These are phyloP conservation scores for Orestias chungarensis DNA, from an alignment of 2,797 vertebrate genomes.

Conservation along the genomic window DNA sequence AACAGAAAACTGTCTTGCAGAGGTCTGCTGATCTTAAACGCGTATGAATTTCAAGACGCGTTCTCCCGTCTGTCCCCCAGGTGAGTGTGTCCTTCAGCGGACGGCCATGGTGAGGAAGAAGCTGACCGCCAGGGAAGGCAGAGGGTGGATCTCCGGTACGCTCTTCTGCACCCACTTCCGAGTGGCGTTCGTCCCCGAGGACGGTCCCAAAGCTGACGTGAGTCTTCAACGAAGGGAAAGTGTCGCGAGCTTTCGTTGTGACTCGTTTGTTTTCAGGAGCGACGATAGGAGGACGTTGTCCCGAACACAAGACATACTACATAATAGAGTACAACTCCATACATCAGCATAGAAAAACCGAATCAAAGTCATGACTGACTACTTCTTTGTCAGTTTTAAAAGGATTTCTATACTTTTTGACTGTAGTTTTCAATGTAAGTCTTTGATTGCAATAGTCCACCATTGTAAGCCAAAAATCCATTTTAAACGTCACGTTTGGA, in stretches of 20 bases:
- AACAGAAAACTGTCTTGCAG: too few species aligned
- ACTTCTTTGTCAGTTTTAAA: too few species aligned
- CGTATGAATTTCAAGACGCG: background rate
- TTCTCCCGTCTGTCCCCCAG: slow-evolving; percentile 58
- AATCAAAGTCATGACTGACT: too few species aligned
- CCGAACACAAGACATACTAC: too few species aligned
- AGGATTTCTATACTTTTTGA: too few species aligned
- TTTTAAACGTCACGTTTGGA: too few species aligned
- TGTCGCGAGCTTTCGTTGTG: background rate
- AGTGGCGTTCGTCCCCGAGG: slow-evolving; percentile 86
- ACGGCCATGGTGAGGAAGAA: slow-evolving; percentile 87
- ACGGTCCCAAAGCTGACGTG: slow-evolving; percentile 77
- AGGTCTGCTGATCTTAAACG: background rate
- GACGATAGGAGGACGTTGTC: background rate
- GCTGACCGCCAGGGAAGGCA: slow-evolving; percentile 76
- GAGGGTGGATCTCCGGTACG: slow-evolving; percentile 85
- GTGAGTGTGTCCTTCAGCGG: slow-evolving; percentile 88
- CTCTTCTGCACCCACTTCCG: slow-evolving; percentile 91
- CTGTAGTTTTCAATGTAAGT: too few species aligned
- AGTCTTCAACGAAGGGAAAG: slow-evolving; percentile 63
- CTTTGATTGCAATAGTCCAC: too few species aligned
- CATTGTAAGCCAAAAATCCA: too few species aligned
- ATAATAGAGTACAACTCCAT: background rate
- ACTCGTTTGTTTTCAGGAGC: background rate
- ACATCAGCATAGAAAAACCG: background rate